Base-by-base conservation (phyloP, 1,140 invertebrate genomes). In the Mizuhopecten yessoensis region DNA sequence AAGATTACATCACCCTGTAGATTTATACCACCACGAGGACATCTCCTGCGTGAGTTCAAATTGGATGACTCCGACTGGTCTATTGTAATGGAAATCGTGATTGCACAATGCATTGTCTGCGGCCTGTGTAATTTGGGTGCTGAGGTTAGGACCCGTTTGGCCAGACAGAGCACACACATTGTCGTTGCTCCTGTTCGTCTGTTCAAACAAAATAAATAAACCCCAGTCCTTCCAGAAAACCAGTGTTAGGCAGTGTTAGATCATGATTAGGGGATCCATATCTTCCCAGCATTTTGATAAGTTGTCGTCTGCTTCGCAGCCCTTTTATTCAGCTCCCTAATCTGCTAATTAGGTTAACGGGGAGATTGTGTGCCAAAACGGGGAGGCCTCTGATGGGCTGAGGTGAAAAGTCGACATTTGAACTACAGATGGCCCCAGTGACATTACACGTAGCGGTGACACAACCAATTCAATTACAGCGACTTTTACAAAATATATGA, bases 401-500 rank as follows among this genome's bases (percentile, higher is more conserved):
- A 75, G 57, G 57, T 75, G 57, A 75, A 75, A 75, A 75, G 57
- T 75, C 57, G 57, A 75, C 57, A 75, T 75, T 75, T 75, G 57
- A 75, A 75, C 57, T 75, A 75, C 57, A 75, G 57, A 75, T 75
- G 57, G 57, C 57, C 57, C 57, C 57, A 75, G 57, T 75, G 57
- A 75, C 57, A 75, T 75, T n/a, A 29, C 23, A 17, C 9, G 57
- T 75, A 75, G 57, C 23, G 57, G 57, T 75, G 57, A 75, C 57
- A 75, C 3, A 1, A 29, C 0, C 57, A 75, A 75, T 75, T 75
- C 57, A 75, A 75, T 75, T 75, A 75, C 23, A 5, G 1, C 9
- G 57, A 75, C 57, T 75, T 75, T 75, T 75, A 75, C 57, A 75
- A 75, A 75, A 75, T 75, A 75, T 75, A 75, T 75, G 57, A 75